Evolutionary conservation across 2,888 invertebrate genomes (phyloP), one percentile per base, ranked within the genome.

Genomic region (Sinhomidia bicolor): DNA sequence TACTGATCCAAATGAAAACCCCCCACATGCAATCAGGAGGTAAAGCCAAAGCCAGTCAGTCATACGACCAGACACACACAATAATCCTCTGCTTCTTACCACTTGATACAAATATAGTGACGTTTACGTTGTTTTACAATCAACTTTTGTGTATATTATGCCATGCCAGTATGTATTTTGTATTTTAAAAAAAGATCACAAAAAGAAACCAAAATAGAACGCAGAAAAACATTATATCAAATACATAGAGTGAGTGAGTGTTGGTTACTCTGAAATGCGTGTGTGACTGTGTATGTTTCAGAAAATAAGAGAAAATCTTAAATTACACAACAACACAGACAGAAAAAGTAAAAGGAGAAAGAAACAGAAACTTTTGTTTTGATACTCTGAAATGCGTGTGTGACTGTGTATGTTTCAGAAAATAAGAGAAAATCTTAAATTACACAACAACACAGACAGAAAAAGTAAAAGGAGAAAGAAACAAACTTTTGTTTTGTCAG

Each of bases 1-100:
- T 89, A 89, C 83, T 89, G 89, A 89, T 89, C 86, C 89, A 83
- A 86, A 84, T 87, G 86, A 89, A 89, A 86, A 57, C 89, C 86
- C 89, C 89, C 89, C 89, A 89, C 86, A 89, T 86, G 83, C 80
- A 87, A 81, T 87, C 81, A 85, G 57, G 29, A 71, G 79, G 80
- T 54, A 47, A 29, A 57, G 12, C 41, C 20, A 65, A 36, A 12
- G 62, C 57, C 54, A 54, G 54, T 36, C 54, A 54, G 54, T 74
- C 44, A 74, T 74, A 44, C 44, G 17, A 14, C 51, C 32, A 78
- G 20, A 54, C 54, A 54, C 12, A 23, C 32, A 65, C 26, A n/a
- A n/a, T n/a, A 29, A 29, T 26, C 29, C 17, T 41, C 41, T 36
- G 7, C 54, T 60, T n/a, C 12, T 14, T 17, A 68, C 36, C 36